Percentiles rank a stretch among this genome's conserved stretches.
These are phyloP conservation scores for Drosophila tsacasi DNA, from an alignment of 1,140 invertebrate genomes.

Conservation along the genomic window DNA sequence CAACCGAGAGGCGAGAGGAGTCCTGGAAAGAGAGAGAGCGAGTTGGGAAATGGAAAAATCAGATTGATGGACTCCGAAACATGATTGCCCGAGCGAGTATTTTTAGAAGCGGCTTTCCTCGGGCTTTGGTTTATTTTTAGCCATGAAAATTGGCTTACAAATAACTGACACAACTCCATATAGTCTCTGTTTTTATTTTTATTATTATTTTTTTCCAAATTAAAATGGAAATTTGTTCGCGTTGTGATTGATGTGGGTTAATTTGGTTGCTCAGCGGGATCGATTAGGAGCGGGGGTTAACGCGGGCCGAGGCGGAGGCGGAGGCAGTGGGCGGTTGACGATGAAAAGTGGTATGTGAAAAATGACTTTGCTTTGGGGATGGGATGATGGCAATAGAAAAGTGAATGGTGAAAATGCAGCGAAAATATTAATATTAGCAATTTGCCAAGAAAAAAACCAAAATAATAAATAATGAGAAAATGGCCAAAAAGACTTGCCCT, in stretches of 20 bases:
- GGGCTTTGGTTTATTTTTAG: slow-evolving; percentile 23
- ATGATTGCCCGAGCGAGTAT: slow-evolving; percentile 29
- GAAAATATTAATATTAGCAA: too few species aligned
- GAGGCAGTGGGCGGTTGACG: slow-evolving; percentile 7
- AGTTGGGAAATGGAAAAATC: slow-evolving; percentile 16
- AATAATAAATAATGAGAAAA: slow-evolving; percentile 7
- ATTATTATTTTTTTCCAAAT: slow-evolving; percentile 7
- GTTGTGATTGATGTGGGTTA: slow-evolving; percentile 52
- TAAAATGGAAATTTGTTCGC: slow-evolving; percentile 39
- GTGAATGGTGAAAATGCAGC: slow-evolving; percentile 40
- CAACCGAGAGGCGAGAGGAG: background rate
- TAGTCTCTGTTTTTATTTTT: background rate
- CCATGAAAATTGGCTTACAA: slow-evolving; percentile 36
- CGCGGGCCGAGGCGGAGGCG: background rate
- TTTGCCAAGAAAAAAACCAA: background rate
- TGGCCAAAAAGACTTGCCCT: background rate
- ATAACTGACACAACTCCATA: slow-evolving; percentile 35
- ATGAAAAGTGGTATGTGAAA: slow-evolving; percentile 42
- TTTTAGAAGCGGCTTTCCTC: slow-evolving; percentile 31
- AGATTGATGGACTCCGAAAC: slow-evolving; percentile 11
- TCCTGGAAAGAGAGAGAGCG: background rate
- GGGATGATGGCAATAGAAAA: slow-evolving; percentile 31
- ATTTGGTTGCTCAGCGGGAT: slow-evolving; percentile 47
- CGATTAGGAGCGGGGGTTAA: slow-evolving; percentile 16
- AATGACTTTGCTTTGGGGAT: slow-evolving; percentile 19